These are phyloP conservation scores for Indicator indicator DNA, from an alignment of 2,113 vertebrate genomes.

Conservation along the genomic window DNA sequence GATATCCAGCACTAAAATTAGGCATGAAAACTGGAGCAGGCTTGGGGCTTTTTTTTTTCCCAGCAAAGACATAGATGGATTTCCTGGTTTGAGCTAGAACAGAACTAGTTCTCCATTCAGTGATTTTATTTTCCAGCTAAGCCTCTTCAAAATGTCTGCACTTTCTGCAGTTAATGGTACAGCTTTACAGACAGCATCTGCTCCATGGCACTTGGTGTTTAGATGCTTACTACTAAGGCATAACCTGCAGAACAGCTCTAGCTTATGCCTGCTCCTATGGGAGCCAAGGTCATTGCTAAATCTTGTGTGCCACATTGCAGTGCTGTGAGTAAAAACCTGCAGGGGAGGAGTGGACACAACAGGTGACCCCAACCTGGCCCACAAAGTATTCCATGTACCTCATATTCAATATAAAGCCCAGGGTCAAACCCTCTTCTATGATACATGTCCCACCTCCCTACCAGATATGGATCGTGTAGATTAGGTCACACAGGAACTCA, in stretches of 20 bases:
- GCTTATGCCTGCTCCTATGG: neutral
- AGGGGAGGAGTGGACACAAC: no score
- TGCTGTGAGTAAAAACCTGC: no score
- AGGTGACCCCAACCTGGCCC: no score
- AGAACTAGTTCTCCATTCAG: neutral
- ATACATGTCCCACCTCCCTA: no score
- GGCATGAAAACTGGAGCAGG: neutral
- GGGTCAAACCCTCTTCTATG: no score
- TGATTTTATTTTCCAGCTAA: neutral
- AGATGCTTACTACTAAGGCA: neutral
- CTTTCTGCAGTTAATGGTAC: neutral
- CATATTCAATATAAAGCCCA: no score
- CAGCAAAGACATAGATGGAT: neutral
- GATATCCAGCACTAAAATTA: neutral
- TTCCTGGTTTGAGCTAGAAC: neutral
- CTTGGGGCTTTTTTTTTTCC: neutral
- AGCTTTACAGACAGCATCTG: neutral
- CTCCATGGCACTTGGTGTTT: neutral
- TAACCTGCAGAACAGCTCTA: neutral
- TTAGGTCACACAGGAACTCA: no score
- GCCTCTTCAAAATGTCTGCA: neutral
- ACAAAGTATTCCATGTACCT: no score
- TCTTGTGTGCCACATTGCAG: neutral
- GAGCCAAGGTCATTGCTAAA: neutral
- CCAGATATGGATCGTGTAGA: no score